phyloP scores from a whole-genome alignment of 2,113 vertebrate genomes.

The Pavo muticus region DNA sequence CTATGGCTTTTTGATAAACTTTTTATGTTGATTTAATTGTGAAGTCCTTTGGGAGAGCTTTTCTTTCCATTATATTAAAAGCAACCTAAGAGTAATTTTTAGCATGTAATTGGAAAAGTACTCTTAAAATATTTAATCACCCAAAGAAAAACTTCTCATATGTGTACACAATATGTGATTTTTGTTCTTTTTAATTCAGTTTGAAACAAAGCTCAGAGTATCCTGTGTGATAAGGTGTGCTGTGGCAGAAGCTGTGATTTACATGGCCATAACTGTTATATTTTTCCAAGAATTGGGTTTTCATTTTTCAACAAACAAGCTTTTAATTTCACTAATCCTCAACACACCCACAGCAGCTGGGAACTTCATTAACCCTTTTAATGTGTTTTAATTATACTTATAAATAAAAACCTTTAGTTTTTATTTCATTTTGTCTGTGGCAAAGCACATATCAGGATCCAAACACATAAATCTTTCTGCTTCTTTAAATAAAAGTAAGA shows the following conservation, averaged over 20 bases:
- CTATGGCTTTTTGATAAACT: not conserved
- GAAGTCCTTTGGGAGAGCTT: not conserved
- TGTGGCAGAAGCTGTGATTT: not conserved
- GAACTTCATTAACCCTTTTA: not conserved
- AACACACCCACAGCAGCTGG: not conserved
- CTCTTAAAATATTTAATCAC: not conserved
- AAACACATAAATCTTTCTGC: not conserved
- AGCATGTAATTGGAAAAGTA: not conserved
- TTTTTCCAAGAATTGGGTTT: not conserved
- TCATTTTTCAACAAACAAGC: not conserved
- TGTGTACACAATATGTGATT: not conserved
- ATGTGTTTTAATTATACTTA: not conserved
- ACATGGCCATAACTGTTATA: not conserved
- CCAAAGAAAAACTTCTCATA: rapidly evolving
- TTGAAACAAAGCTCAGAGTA: not conserved
- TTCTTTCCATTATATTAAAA: not conserved
- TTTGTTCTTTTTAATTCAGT: not conserved
- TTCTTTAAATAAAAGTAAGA: not conserved
- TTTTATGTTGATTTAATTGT: not conserved
- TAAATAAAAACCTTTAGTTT: not conserved
- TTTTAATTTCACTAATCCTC: not conserved
- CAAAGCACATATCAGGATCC: not conserved
- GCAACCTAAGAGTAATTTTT: not conserved
- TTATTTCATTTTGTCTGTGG: not conserved
- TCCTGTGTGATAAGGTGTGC: not conserved